These are phyloP conservation scores for Mohoua ochrocephala DNA, from an alignment of 2,113 vertebrate species.

Conservation along the genomic window DNA sequence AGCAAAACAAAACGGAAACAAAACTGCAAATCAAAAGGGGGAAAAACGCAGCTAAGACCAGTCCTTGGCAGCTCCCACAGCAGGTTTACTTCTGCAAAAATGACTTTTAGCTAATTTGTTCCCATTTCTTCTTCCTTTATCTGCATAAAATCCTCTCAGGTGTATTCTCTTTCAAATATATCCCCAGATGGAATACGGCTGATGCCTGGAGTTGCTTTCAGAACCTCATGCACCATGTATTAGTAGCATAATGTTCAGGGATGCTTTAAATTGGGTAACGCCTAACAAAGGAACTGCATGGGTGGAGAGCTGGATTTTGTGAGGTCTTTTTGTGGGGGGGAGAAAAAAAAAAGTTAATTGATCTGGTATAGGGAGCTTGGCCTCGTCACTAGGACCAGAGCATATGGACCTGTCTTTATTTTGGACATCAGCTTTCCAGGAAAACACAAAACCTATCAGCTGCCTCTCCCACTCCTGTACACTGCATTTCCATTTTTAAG, in stretches of 20 bases:
- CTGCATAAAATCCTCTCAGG: background rate
- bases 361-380: background rate
- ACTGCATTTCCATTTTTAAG: background rate
- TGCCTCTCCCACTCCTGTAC: background rate
- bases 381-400: background rate
- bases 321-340: background rate
- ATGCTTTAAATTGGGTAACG: background rate
- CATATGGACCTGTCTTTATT: background rate
- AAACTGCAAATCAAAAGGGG: background rate
- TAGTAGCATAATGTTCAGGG: background rate
- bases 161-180: background rate
- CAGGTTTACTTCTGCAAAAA: background rate
- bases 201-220: background rate
- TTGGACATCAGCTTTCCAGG: background rate
- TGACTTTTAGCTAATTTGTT: background rate
- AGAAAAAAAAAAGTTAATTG: rapidly evolving
- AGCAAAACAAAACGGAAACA: background rate
- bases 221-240: rapidly evolving
- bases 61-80: background rate
- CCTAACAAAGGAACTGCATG: background rate
- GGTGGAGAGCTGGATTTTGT: background rate
- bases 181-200: background rate
- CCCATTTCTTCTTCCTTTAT: background rate
- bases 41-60: background rate
- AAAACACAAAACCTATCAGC: background rate